Conservation (phyloP, 2,113 vertebrate genomes). For the Cyphomyrus plagiostoma region DNA sequence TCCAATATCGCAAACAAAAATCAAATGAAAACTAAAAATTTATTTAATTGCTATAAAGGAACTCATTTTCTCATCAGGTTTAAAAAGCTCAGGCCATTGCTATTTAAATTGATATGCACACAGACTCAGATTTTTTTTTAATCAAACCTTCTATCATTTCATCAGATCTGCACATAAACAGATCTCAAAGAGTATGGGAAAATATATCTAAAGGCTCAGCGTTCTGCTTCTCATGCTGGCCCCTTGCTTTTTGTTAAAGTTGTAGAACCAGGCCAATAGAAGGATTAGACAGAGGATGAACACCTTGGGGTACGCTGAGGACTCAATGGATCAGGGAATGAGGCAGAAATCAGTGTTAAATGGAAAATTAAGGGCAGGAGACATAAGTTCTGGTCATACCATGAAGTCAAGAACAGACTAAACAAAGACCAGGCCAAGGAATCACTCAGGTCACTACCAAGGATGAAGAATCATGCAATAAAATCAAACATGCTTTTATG, state of each 20-base stretch:
- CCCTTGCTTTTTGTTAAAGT: neutral
- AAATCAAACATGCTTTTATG: neutral
- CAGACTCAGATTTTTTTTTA: neutral
- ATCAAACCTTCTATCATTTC: neutral
- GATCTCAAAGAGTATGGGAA: neutral
- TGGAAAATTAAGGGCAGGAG: neutral
- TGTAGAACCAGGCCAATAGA: neutral
- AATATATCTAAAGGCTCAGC: neutral
- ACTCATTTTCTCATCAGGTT: neutral
- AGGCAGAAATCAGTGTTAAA: neutral
- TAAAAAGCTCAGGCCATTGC: neutral
- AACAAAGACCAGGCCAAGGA: neutral
- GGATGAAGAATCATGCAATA: neutral
- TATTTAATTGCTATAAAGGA: slow-evolving; percentile 5
- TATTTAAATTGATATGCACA: neutral
- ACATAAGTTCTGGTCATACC: neutral
- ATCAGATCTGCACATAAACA: neutral
- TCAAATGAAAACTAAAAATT: neutral
- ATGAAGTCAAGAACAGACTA: neutral
- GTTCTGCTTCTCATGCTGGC: neutral
- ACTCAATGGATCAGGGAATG: neutral
- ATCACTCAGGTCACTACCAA: neutral
- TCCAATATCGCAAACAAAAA: neutral
- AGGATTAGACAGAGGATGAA: neutral
- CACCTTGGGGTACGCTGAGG: neutral